These are phyloP conservation scores for Ovis aries DNA, from an alignment of 2,113 vertebrate species.

Conservation along the genomic window DNA sequence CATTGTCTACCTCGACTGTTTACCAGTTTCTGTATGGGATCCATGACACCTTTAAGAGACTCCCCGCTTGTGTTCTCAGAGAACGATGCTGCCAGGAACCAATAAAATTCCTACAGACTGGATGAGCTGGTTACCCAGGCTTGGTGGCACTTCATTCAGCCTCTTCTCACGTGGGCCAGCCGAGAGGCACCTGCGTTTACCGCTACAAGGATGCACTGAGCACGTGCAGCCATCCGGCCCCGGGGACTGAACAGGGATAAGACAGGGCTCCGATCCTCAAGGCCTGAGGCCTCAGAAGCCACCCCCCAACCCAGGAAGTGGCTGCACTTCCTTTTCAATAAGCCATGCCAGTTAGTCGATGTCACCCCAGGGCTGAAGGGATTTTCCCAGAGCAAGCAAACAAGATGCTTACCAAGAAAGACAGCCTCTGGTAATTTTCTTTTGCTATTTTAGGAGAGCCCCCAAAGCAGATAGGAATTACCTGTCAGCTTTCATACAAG, in stretches of 20 bases:
- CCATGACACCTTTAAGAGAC: background rate
- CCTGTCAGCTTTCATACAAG: background rate
- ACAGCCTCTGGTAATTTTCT: background rate
- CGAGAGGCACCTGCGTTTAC: background rate
- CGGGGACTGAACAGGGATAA: background rate
- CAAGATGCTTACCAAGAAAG: background rate
- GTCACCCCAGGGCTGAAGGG: background rate
- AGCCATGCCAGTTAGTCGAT: background rate
- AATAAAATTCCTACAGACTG: background rate
- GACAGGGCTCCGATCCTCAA: background rate
- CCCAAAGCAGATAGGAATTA: background rate
- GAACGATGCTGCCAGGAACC: background rate
- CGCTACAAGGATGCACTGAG: background rate
- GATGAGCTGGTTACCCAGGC: background rate
- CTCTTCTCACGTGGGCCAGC: background rate
- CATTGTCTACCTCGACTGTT: background rate
- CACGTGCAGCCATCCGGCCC: rapidly evolving
- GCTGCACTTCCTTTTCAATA: background rate
- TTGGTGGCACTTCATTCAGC: background rate
- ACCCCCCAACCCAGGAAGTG: background rate
- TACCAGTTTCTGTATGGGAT: background rate
- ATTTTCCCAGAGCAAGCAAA: slow-evolving; percentile 21
- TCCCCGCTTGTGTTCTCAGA: background rate
- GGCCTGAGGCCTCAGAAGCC: background rate
- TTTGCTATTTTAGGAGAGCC: slow-evolving; percentile 3